Evolutionary conservation across 2,113 vertebrate genomes (phyloP).

Genomic region (Xiphophorus hellerii): DNA sequence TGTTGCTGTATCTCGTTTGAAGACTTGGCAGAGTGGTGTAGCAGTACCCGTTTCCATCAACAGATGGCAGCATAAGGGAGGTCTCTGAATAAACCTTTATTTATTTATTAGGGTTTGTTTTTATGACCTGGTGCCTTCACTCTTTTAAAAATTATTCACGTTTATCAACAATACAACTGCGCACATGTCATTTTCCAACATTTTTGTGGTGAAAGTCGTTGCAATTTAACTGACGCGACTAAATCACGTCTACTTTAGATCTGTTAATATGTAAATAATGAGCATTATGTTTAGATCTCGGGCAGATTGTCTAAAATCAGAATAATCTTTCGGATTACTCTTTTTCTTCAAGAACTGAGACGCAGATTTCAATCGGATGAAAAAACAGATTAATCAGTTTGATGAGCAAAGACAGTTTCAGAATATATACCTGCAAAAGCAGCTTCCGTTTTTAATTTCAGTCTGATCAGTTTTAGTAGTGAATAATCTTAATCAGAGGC

Average conservation of each 20-base stretch:
- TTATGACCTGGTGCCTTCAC: conserved; percentile 65
- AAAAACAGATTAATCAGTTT: conserved; percentile 38
- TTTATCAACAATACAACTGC: not conserved
- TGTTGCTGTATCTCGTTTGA: conserved; percentile 39
- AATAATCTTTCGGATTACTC: conserved; percentile 38
- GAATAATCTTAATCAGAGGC: not conserved
- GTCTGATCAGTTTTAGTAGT: not conserved
- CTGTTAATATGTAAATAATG: conserved; percentile 16
- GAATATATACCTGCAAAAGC: conserved; percentile 8
- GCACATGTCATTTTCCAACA: not conserved
- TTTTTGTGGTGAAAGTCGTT: not conserved
- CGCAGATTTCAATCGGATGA: conserved; percentile 42
- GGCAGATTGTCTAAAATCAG: conserved; percentile 13
- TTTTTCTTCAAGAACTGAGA: conserved; percentile 31
- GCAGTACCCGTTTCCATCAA: conserved; percentile 48
- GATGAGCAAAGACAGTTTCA: conserved; percentile 35
- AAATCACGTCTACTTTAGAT: conserved; percentile 1
- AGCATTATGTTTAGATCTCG: conserved; percentile 19
- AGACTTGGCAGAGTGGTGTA: conserved; percentile 6
- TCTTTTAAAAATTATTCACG: conserved; percentile 10
- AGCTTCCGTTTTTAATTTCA: not conserved
- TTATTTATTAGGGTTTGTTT: conserved; percentile 59
- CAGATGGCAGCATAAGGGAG: conserved; percentile 70
- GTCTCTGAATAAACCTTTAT: conserved; percentile 31
- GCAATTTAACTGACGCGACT: not conserved